These are phyloP conservation scores for Phenacoccus solenopsis DNA, from an alignment of 1,140 invertebrate genomes.

Conservation along the genomic window DNA sequence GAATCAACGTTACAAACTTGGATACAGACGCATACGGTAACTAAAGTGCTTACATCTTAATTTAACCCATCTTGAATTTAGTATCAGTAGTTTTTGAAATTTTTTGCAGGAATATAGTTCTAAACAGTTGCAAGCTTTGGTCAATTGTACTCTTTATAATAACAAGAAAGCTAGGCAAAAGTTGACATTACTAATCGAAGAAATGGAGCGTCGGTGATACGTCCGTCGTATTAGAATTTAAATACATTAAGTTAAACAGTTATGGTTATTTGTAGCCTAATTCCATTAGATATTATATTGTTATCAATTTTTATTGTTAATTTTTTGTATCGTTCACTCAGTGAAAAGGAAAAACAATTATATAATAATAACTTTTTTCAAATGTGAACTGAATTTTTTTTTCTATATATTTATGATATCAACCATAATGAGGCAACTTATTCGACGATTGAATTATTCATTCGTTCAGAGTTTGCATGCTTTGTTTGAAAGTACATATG, in stretches of 20 bases:
- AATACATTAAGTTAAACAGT: too few relatives aligned
- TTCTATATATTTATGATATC: too few relatives aligned
- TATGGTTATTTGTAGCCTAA: not conserved
- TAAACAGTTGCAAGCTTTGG: constrained; percentile 71
- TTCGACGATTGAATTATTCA: too few relatives aligned
- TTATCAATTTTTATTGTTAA: not conserved
- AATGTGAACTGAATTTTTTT: too few relatives aligned
- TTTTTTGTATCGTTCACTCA: too few relatives aligned
- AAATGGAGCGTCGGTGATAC: constrained; percentile 14
- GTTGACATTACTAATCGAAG: constrained; percentile 57
- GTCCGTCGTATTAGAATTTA: not conserved
- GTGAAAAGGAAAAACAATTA: too few relatives aligned
- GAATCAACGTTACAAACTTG: constrained; percentile 77
- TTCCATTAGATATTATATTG: not conserved
- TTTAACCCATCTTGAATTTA: constrained; percentile 5
- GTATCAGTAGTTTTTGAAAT: constrained; percentile 11
- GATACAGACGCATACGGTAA: constrained; percentile 68
- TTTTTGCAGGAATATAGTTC: constrained; percentile 64
- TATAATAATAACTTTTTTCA: too few relatives aligned
- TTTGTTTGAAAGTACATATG: too few relatives aligned
- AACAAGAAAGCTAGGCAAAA: constrained; percentile 74
- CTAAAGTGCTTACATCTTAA: constrained; percentile 26
- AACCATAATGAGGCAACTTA: too few relatives aligned
- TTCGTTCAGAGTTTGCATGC: too few relatives aligned
- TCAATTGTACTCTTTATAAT: constrained; percentile 74